phyloP scores from a whole-genome alignment of 1,140 invertebrate genomes.

The Pinna nobilis region DNA sequence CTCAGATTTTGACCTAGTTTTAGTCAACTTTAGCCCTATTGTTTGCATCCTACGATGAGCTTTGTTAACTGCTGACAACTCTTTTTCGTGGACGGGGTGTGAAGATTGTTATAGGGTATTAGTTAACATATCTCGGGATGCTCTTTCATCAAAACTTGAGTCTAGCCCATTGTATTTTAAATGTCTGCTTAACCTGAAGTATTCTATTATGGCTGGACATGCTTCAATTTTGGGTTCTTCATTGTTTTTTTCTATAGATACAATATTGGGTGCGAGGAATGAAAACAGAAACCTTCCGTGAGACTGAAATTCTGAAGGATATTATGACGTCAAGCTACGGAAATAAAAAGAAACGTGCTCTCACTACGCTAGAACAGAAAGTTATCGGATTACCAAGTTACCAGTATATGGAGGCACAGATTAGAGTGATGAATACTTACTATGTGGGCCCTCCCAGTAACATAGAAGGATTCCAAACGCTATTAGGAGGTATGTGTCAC shows the following conservation, averaged over 20 bases:
- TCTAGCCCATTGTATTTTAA: too few relatives aligned
- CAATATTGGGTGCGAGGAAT: conserved; percentile 53
- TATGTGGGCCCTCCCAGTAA: conserved; percentile 57
- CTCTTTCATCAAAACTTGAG: too few relatives aligned
- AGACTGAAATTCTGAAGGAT: conserved; percentile 42
- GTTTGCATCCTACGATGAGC: too few relatives aligned
- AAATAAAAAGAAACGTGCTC: conserved; percentile 8
- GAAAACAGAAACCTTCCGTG: conserved; percentile 46
- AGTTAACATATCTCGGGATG: too few relatives aligned
- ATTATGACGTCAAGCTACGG: conserved; percentile 26
- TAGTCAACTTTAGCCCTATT: too few relatives aligned
- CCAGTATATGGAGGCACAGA: conserved; percentile 54
- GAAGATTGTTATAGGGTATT: too few relatives aligned
- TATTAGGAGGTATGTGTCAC: conserved; percentile 57
- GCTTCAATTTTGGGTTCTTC: not conserved
- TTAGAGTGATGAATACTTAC: conserved; percentile 59
- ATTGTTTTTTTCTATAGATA: conserved; percentile 31
- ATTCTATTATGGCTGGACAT: too few relatives aligned
- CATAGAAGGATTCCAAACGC: conserved; percentile 45
- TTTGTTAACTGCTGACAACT: too few relatives aligned
- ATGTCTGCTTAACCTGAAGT: too few relatives aligned
- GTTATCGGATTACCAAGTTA: conserved; percentile 51
- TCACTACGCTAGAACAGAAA: conserved; percentile 32
- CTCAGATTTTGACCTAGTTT: too few relatives aligned
- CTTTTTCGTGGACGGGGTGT: too few relatives aligned